These are phyloP conservation scores for Drosophila tristis DNA, from an alignment of 1,140 invertebrate species.

Conservation along the genomic window DNA sequence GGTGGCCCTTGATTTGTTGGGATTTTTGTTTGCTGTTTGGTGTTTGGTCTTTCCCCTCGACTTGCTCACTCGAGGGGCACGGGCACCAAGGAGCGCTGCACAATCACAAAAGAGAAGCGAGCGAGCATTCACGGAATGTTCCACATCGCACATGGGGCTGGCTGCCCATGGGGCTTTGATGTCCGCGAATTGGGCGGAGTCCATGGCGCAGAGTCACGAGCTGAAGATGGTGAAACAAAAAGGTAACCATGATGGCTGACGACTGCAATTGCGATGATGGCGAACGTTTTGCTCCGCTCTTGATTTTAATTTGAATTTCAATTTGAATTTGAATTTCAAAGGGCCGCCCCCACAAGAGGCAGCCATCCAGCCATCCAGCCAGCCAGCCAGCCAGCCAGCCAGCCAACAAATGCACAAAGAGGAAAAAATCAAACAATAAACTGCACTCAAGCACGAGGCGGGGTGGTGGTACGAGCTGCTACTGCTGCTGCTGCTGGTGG, in stretches of 20 bases:
- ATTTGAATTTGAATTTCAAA: constrained; percentile 74
- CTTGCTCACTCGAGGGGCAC: constrained; percentile 11
- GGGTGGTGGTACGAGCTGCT: constrained; percentile 9
- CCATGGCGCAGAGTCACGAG: constrained; percentile 22
- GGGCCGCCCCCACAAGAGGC: constrained; percentile 53
- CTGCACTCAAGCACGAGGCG: constrained; percentile 71
- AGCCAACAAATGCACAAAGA: constrained; percentile 65
- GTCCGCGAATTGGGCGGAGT: constrained; percentile 69
- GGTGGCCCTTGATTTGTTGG: constrained; percentile 32
- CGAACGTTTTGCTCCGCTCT: constrained; percentile 49
- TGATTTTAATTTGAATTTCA: constrained; percentile 72
- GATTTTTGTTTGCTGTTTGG: constrained; percentile 2
- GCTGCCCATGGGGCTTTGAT: constrained; percentile 49
- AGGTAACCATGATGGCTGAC: constrained; percentile 31
- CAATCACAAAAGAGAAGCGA: constrained; percentile 61
- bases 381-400: too few relatives aligned
- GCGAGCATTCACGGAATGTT: constrained; percentile 49
- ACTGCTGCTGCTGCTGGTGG: background rate
- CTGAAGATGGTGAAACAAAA: constrained; percentile 11
- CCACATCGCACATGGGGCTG: constrained; percentile 56
- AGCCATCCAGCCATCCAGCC: constrained; percentile 1
- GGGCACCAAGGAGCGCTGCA: constrained; percentile 60
- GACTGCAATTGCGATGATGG: constrained; percentile 56
- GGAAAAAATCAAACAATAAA: constrained; percentile 77
- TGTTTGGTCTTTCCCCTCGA: constrained; percentile 12